Evolutionary conservation across 2,797 vertebrate genomes (phyloP).

Genomic region (Chrysocyon brachyurus): DNA sequence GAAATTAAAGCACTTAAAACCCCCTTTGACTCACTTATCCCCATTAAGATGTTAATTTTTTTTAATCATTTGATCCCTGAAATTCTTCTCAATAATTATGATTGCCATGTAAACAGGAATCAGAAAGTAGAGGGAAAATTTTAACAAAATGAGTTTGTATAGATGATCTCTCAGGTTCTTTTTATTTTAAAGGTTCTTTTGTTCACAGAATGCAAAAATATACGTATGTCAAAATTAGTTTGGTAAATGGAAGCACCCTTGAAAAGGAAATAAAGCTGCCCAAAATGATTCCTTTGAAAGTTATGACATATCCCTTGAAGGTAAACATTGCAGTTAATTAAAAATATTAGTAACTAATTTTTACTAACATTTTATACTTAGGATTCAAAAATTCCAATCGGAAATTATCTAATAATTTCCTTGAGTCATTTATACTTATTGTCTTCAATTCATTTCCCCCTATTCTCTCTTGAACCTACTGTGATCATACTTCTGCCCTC

Average conservation of each 20-base stretch:
- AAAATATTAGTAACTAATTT: not conserved
- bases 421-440: not conserved
- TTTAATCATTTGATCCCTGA: not conserved
- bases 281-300: not conserved
- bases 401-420: not conserved
- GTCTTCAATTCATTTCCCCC: not conserved
- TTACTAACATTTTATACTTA: conserved; percentile 11
- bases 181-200: conserved; percentile 23
- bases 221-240: not conserved
- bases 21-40: not conserved
- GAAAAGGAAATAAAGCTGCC: not conserved
- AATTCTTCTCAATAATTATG: conserved; percentile 30
- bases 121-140: not conserved
- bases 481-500: not conserved
- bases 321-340: not conserved
- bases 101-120: not conserved
- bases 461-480: not conserved
- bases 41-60: not conserved
- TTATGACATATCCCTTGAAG: not conserved
- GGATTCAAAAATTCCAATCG: not conserved
- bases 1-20: not conserved
- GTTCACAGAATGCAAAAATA: not conserved
- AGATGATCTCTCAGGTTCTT: not conserved
- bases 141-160: not conserved
- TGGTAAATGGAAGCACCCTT: not conserved